Evolutionary conservation across 1,140 invertebrate genomes (phyloP).

Genomic region (Matsumurasca onukii): DNA sequence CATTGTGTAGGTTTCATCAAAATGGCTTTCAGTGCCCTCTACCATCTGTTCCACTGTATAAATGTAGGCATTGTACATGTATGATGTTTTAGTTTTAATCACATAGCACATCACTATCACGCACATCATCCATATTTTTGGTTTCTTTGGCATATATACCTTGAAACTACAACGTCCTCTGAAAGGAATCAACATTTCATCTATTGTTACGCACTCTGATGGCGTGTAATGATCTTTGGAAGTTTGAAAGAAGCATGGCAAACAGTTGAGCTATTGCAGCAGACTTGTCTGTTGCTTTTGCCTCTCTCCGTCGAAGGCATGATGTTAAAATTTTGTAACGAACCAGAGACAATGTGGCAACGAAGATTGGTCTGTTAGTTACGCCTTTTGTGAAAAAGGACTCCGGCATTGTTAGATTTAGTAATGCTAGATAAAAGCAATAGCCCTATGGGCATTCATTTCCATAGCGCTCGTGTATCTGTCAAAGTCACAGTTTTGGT

Average conservation of each 20-base stretch:
- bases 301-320: conserved; percentile 46
- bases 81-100: conserved; percentile 43
- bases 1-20: conserved; percentile 7
- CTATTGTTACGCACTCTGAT: conserved; percentile 43
- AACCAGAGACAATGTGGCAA: conserved; percentile 33
- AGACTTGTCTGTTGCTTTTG: conserved; percentile 38
- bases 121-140: conserved; percentile 50
- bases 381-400: conserved; percentile 31
- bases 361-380: conserved; percentile 33
- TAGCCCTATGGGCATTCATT: conserved; percentile 30
- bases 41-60: conserved; percentile 31
- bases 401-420: conserved; percentile 15
- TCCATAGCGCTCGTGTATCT: conserved; percentile 27
- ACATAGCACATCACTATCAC: conserved; percentile 36
- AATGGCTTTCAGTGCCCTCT: conserved; percentile 20
- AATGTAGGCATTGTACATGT: conserved; percentile 32
- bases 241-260: conserved; percentile 47
- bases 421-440: conserved; percentile 20
- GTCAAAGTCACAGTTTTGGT: too few relatives aligned
- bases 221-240: conserved; percentile 43
- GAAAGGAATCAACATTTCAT: conserved; percentile 50
- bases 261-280: conserved; percentile 43
- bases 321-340: conserved; percentile 45
- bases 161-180: conserved; percentile 47
- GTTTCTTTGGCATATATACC: conserved; percentile 52